phyloP scores from a whole-genome alignment of 2,888 invertebrate species.

The Melinaea marsaeus region DNA sequence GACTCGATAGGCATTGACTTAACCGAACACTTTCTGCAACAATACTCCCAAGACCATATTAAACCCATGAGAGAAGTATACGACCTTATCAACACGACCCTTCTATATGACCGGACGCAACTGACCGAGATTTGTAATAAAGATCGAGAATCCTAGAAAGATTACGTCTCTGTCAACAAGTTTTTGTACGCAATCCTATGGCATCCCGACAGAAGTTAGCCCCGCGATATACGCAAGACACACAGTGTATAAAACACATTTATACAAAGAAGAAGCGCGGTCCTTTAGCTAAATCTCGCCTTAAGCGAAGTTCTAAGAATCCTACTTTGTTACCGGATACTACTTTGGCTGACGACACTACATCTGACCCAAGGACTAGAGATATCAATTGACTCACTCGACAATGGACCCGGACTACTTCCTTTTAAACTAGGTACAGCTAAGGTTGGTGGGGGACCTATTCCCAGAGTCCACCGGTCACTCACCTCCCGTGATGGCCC shows the following conservation, averaged over 20 bases:
- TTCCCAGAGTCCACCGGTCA: too few relatives aligned
- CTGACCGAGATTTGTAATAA: slow-evolving; percentile 28
- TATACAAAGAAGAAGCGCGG: slow-evolving; percentile 17
- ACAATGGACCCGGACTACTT: slow-evolving; percentile 7
- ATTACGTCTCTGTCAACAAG: slow-evolving; percentile 19
- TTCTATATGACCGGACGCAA: slow-evolving; percentile 19
- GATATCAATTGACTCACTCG: slow-evolving; percentile 6
- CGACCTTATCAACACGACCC: slow-evolving; percentile 28
- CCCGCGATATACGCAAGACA: slow-evolving; percentile 13
- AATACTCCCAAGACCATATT: slow-evolving; percentile 30
- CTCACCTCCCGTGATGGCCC: too few relatives aligned
- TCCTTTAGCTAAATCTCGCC: slow-evolving; percentile 12
- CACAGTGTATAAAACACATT: slow-evolving; percentile 10
- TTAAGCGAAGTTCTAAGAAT: slow-evolving; percentile 10
- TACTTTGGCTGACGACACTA: not conserved
- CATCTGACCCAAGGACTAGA: slow-evolving; percentile 9
- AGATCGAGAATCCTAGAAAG: slow-evolving; percentile 26
- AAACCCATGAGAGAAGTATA: slow-evolving; percentile 29
- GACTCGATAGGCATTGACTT: slow-evolving; percentile 34
- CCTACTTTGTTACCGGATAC: too few relatives aligned
- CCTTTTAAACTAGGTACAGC: too few relatives aligned
- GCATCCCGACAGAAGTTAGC: slow-evolving; percentile 22
- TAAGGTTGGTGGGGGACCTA: too few relatives aligned
- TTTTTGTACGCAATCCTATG: slow-evolving; percentile 19
- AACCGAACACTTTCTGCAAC: slow-evolving; percentile 33